Percentiles rank a stretch among this genome's conserved stretches.
phyloP scores from a whole-genome alignment of 1,140 invertebrate species.

The Caerostris extrusa region DNA sequence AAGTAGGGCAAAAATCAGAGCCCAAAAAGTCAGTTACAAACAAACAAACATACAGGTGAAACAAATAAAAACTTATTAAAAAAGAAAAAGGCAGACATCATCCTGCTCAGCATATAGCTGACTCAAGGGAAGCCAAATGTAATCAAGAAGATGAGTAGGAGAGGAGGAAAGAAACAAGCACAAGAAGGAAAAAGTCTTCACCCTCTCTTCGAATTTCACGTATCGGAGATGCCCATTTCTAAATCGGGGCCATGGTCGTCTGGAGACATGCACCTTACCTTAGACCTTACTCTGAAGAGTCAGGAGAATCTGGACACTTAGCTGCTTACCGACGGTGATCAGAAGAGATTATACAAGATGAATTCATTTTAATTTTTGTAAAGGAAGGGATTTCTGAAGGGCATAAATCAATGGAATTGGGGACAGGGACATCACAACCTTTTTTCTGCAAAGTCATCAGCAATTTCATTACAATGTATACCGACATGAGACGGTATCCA shows the following conservation, averaged over 20 bases:
- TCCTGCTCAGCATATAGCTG: too few relatives aligned
- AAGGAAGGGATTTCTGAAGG: constrained; percentile 17
- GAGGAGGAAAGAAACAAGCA: neutral
- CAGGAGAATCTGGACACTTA: neutral
- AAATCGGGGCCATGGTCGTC: neutral
- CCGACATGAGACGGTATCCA: neutral
- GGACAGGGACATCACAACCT: too few relatives aligned
- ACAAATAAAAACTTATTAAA: too few relatives aligned
- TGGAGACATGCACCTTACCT: too few relatives aligned
- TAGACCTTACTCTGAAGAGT: neutral
- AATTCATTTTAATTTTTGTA: neutral
- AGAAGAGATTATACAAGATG: neutral
- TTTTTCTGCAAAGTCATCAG: neutral
- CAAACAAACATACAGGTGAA: too few relatives aligned
- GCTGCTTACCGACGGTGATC: neutral
- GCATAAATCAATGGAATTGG: neutral
- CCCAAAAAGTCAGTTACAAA: too few relatives aligned
- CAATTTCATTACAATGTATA: neutral
- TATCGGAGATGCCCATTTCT: neutral
- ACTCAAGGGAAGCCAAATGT: too few relatives aligned
- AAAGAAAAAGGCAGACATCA: too few relatives aligned
- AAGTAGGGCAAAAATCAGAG: too few relatives aligned
- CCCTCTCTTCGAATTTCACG: neutral
- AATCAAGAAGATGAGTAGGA: too few relatives aligned
- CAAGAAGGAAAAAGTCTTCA: neutral